phyloP scores from a whole-genome alignment of 2,797 vertebrate genomes.

The Ctenopoma kingsleyae region DNA sequence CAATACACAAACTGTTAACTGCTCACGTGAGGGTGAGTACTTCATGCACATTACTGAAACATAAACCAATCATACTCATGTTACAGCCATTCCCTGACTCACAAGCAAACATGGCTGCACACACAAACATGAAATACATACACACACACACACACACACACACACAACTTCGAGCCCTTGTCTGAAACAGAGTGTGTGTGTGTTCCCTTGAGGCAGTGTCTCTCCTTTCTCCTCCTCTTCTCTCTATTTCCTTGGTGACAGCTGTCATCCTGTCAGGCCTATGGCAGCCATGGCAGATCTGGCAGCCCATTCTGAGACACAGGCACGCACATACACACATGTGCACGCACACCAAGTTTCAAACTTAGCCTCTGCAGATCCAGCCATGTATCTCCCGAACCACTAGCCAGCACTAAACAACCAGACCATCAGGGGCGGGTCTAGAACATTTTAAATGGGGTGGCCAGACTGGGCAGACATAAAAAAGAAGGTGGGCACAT shows the following conservation, averaged over 20 bases:
- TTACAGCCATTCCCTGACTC: constrained; percentile 30
- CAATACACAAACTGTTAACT: constrained; percentile 61
- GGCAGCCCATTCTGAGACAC: constrained; percentile 67
- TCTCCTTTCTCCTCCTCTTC: constrained; percentile 66
- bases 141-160: constrained; percentile 12
- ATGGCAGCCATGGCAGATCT: constrained; percentile 64
- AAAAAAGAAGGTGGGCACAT: too few species aligned
- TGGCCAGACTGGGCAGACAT: too few species aligned
- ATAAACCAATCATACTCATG: constrained; percentile 70
- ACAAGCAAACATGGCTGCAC: constrained; percentile 35
- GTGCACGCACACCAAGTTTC: constrained; percentile 32
- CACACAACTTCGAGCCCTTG: constrained; percentile 29
- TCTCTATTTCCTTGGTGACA: constrained; percentile 80
- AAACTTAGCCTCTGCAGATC: constrained; percentile 41
- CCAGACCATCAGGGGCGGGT: too few species aligned
- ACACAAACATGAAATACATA: constrained; percentile 11
- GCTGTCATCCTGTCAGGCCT: constrained; percentile 82
- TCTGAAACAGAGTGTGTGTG: constrained; percentile 49
- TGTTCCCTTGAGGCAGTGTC: constrained; percentile 74
- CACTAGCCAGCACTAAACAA: constrained; percentile 19
- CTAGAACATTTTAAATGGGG: too few species aligned
- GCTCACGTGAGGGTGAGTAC: constrained; percentile 72
- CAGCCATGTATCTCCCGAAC: constrained; percentile 32
- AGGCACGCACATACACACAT: constrained; percentile 26
- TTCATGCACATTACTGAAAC: constrained; percentile 63